Percentiles rank a stretch among this genome's conserved stretches.
These are phyloP conservation scores for Muscina levida DNA, from an alignment of 2,888 invertebrate species.

Conservation along the genomic window DNA sequence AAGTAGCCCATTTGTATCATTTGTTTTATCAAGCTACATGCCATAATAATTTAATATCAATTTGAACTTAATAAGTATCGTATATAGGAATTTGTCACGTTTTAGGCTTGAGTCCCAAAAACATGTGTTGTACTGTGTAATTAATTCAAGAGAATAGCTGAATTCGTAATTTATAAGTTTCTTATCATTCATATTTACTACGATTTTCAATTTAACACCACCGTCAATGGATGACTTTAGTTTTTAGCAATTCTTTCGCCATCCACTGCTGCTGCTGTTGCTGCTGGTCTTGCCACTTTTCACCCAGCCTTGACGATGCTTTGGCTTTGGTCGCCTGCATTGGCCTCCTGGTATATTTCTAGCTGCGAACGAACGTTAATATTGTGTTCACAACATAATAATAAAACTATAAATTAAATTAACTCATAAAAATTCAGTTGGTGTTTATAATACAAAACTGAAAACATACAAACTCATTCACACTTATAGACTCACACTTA, in stretches of 20 bases:
- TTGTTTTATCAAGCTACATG: no score
- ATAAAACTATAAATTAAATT: constrained; percentile 80
- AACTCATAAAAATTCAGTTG: constrained; percentile 78
- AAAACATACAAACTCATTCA: constrained; percentile 27
- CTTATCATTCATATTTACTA: no score
- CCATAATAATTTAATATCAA: no score
- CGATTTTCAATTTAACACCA: background rate
- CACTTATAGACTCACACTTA: background rate
- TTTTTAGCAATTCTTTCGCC: no score
- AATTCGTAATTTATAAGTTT: no score
- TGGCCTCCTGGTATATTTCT: constrained; percentile 52
- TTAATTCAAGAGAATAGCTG: no score
- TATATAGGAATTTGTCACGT: no score
- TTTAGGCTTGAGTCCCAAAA: no score
- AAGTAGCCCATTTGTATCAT: no score
- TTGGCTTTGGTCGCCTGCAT: no score
- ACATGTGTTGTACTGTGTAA: no score
- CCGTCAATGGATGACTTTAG: background rate
- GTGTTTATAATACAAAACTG: constrained; percentile 75
- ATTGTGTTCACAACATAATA: constrained; percentile 76
- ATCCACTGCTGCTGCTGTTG: background rate
- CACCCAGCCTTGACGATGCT: background rate
- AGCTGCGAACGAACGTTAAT: constrained; percentile 55
- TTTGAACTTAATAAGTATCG: no score
- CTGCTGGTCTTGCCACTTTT: background rate